Evolutionary conservation across 2,797 vertebrate genomes (phyloP), one percentile per base, ranked within the genome.

Genomic region (Limnodromus scolopaceus): DNA sequence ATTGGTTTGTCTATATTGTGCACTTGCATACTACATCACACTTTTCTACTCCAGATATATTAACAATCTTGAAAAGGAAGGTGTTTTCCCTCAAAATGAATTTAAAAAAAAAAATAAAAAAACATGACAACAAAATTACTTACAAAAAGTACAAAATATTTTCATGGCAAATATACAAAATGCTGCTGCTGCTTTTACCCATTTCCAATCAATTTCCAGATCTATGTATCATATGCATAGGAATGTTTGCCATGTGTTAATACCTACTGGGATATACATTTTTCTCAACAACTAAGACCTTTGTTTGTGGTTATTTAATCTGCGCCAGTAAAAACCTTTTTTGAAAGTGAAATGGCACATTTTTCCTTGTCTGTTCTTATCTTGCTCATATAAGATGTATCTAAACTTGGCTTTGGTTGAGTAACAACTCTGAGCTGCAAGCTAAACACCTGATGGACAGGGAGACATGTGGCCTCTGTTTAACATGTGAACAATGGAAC

Each of bases 321-420:
- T 75, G 7, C 13, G 19, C 3, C 1, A 1, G 3, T 66, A 60
- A 48, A 53, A 81, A 27, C 0, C 3, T 23, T 23, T 78, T 43
- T 43, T 82, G 57, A 60, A 82, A 51, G 43, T 51, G 41, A 87
- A 79, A 87, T 48, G 19, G 2, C 16, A 48, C 2, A 8, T 39
- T 41, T 64, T 46, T 72, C 27, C 24, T 68, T 53, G 4, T 39
- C 27, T 48, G 28, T 64, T 70, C 14, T 75, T 12, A n/a, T 66
- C n/a, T 60, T 74, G 19, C 5, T 60, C 13, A 9, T 55, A 6
- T 16, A 30, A 66, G 6, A 23, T 32, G 3, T 27, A 16, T n/a
- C 13, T 54, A 84, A 83, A 22, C 9, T 30, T 58, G 51, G 5
- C 48, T 78, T 78, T 55, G 18, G 1, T 6, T 55, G 39, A 78